Conservation (phyloP, 2,113 vertebrate genomes). For the Odocoileus hemionus region DNA sequence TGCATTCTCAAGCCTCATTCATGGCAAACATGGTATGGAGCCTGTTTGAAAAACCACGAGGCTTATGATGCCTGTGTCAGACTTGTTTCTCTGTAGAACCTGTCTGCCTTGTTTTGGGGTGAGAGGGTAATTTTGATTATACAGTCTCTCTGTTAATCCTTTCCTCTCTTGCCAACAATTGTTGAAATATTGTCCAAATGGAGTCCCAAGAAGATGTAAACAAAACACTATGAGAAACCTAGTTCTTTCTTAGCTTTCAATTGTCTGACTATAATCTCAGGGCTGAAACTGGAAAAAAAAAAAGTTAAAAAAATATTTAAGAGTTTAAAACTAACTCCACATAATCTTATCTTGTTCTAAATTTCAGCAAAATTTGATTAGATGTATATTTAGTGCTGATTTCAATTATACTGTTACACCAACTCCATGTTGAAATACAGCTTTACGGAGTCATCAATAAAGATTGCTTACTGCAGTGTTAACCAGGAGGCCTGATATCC, state of each 20-base stretch:
- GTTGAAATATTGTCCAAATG: constrained; percentile 11
- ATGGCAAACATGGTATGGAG: background rate
- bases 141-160: constrained; percentile 5
- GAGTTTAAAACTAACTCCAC: constrained; percentile 12
- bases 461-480: background rate
- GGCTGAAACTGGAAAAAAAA: background rate
- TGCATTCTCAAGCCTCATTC: background rate
- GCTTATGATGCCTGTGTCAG: background rate
- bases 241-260: background rate
- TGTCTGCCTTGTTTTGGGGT: constrained; percentile 22
- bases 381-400: background rate
- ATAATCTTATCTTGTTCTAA: background rate
- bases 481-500: background rate
- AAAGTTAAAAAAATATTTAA: background rate
- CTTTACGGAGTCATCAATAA: constrained; percentile 9
- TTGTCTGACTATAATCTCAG: background rate
- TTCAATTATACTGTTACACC: constrained; percentile 11
- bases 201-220: background rate
- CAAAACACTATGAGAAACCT: background rate
- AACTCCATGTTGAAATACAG: background rate
- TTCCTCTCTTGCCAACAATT: constrained; percentile 30
- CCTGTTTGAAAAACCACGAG: background rate
- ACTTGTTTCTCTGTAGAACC: background rate
- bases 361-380: background rate
- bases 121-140: constrained; percentile 10